A percentile compares a stretch with the other conserved stretches of the same genome.
These are phyloP conservation scores for Bursaphelenchus okinawaensis DNA, from an alignment of 2,888 invertebrate species.

Conservation along the genomic window DNA sequence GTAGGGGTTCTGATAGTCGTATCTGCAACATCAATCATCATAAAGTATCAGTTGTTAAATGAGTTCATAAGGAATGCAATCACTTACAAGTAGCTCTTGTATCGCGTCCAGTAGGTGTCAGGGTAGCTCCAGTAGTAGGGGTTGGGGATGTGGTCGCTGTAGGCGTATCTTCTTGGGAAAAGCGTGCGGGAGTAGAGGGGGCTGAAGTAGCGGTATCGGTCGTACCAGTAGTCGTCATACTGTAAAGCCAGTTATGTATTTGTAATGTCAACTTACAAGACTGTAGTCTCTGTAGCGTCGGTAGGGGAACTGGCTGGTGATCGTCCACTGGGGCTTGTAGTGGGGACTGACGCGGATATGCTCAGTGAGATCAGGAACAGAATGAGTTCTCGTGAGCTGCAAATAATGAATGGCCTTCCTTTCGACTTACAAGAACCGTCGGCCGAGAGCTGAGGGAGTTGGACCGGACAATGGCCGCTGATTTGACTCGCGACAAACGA, in stretches of 20 bases:
- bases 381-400: conserved; percentile 16
- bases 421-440: conserved; percentile 21
- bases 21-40: conserved; percentile 2
- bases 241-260: background rate
- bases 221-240: conserved; percentile 32
- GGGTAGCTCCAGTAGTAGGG: conserved; percentile 2
- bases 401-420: too few relatives aligned
- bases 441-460: conserved; percentile 30
- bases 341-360: conserved; percentile 13
- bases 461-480: conserved; percentile 40
- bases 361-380: conserved; percentile 18
- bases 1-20: conserved; percentile 9
- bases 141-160: conserved; percentile 15
- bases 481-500: conserved; percentile 42
- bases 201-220: conserved; percentile 53
- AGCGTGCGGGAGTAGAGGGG: conserved; percentile 36
- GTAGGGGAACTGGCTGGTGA: conserved; percentile 33
- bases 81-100: conserved; percentile 4
- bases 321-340: conserved; percentile 45
- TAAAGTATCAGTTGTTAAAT: too few relatives aligned
- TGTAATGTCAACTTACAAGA: conserved; percentile 7
- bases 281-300: conserved; percentile 40
- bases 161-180: conserved; percentile 28
- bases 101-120: background rate
- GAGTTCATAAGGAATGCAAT: too few relatives aligned